A percentile compares a stretch with the other conserved stretches of the same genome.
Evolutionary conservation across 2,888 invertebrate species (phyloP).

Genomic region (Drosophila cracens): DNA sequence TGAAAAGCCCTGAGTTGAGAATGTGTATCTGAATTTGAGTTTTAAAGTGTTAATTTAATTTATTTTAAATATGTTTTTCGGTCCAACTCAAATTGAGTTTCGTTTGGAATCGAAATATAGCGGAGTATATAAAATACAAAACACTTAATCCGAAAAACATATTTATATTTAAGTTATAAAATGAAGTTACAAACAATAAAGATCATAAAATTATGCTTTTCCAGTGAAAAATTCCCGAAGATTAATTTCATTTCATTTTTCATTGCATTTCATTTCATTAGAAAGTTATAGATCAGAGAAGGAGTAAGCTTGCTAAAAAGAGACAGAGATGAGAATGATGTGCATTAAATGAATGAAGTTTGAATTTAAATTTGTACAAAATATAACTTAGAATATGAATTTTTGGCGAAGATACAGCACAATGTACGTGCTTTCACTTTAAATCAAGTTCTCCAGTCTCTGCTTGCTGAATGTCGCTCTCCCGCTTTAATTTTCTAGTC

Average conservation of each 20-base stretch:
- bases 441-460: not conserved
- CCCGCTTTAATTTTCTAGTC: not conserved
- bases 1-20: too few species aligned
- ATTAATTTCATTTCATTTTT: not conserved
- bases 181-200: not conserved
- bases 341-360: not conserved
- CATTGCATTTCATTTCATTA: not conserved
- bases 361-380: not conserved
- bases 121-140: not conserved
- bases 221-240: not conserved
- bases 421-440: constrained; percentile 1
- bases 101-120: not conserved
- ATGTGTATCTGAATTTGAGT: not conserved
- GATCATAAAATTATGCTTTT: not conserved
- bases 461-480: not conserved
- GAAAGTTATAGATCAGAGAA: not conserved
- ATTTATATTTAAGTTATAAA: not conserved
- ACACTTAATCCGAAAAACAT: not conserved
- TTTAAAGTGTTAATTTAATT: not conserved
- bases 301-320: not conserved
- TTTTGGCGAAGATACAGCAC: not conserved
- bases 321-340: not conserved
- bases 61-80: not conserved
- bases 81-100: not conserved
- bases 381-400: not conserved